These are phyloP conservation scores for Centrocercus urophasianus DNA, from an alignment of 2,113 vertebrate genomes.

Conservation along the genomic window DNA sequence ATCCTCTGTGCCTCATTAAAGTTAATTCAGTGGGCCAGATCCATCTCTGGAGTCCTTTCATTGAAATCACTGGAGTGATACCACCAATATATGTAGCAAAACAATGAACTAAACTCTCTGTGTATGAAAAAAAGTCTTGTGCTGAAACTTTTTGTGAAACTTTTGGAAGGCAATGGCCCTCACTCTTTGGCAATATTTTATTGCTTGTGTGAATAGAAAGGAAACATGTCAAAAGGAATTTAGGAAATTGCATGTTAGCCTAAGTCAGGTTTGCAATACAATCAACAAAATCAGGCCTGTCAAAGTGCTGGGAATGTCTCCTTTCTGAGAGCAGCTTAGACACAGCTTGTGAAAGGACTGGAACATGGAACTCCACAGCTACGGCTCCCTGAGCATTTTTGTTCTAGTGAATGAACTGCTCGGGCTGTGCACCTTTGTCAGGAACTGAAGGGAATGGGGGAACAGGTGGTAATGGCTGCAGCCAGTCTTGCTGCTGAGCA, in stretches of 20 bases:
- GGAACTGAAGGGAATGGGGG: not conserved
- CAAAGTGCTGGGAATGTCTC: not conserved
- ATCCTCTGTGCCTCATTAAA: constrained; percentile 25
- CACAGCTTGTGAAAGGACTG: not conserved
- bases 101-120: not conserved
- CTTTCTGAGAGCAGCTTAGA: not conserved
- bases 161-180: not conserved
- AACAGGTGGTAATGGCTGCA: not conserved
- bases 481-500: not conserved
- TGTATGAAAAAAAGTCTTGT: not conserved
- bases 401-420: not conserved
- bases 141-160: not conserved
- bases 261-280: not conserved
- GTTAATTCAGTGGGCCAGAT: constrained; percentile 25
- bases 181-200: not conserved
- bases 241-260: not conserved
- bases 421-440: not conserved
- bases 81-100: not conserved
- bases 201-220: not conserved
- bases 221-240: not conserved
- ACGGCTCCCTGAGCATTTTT: not conserved
- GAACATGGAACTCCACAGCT: not conserved
- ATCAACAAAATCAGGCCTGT: not conserved
- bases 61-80: not conserved
- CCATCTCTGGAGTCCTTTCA: not conserved